Base-by-base conservation (phyloP, 2,888 invertebrate species). In the Monopis laevigella region DNA sequence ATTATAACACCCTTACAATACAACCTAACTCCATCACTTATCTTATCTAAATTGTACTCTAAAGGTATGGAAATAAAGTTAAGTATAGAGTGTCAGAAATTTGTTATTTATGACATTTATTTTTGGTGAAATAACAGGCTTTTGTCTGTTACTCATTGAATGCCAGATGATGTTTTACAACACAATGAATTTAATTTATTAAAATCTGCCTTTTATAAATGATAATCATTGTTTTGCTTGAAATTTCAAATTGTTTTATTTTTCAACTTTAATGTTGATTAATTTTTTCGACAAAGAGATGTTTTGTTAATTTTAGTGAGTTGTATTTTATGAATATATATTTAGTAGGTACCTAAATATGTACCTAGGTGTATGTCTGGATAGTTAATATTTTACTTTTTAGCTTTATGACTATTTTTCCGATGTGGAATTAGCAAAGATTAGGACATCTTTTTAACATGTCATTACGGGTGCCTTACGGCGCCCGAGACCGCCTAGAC, bases 131-230 rank as follows among this genome's bases (percentile, higher is more conserved):
- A 78, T 80, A 78, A 80, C 78, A 77, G 74, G 75, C 73, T 77
- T 74, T 78, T 78, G 78, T 77, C 68, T 67, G 74, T 48, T 50
- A 64, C 56, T 68, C 67, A 70, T 67, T 72, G 68, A 63, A 65
- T 68, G 65, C 67, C 65, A 71, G 73, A 68, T 67, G 73, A 68
- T 74, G 77, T 74, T 75, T 69, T 61, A 65, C 64, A 62, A 59
- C 65, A 68, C 60, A 71, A 65, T 67, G 62, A 72, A 75, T 66
- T 72, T 73, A 69, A 74, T 75, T 74, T 68, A 77, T 75, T 71
- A 72, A 70, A 73, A 72, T 62, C 53, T 48, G 56, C 59, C 61
- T 57, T 62, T 56, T 30, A 30, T 17, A 17, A 6, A 17, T 10
- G 32, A 32, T 32, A 32, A 32, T 32, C 14, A 32, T 32, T 17